phyloP scores from a whole-genome alignment of 35 echinoderm and acorn worm genomes.

The Holothuria glaberrima region DNA sequence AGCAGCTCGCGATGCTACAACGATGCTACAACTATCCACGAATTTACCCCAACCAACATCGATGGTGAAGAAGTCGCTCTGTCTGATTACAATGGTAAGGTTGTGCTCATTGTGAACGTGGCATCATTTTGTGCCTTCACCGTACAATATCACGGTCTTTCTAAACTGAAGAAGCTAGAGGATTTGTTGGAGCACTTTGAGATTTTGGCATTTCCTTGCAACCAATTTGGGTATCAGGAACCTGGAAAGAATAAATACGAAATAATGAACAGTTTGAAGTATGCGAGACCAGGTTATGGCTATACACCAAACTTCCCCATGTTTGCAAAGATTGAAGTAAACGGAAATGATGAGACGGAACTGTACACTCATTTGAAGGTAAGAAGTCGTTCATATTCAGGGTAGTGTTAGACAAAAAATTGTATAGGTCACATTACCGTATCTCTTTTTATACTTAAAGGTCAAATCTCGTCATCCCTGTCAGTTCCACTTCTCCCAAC shows the following conservation, averaged over 20 bases:
- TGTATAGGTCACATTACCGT: too few relatives aligned
- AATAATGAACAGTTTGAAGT: conserved; percentile 70
- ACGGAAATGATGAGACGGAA: conserved; percentile 57
- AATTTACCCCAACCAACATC: conserved; percentile 14
- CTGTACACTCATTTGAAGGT: conserved; percentile 75
- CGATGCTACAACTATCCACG: conserved; percentile 39
- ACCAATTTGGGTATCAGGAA: conserved; percentile 88
- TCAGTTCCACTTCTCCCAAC: too few relatives aligned
- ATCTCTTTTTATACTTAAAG: too few relatives aligned
- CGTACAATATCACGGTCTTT: neutral
- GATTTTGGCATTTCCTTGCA: conserved; percentile 80
- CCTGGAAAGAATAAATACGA: conserved; percentile 63
- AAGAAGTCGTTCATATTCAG: neutral
- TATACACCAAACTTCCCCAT: conserved; percentile 76
- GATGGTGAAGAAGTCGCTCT: conserved; percentile 2
- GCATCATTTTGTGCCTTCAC: conserved; percentile 66
- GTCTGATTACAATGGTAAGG: conserved; percentile 55
- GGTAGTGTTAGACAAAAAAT: too few relatives aligned
- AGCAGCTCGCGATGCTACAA: conserved; percentile 14
- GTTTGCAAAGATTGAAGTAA: conserved; percentile 76
- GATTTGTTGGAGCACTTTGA: conserved; percentile 50
- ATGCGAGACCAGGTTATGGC: conserved; percentile 69
- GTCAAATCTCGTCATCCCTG: too few relatives aligned
- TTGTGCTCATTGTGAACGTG: conserved; percentile 78
- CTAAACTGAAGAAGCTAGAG: neutral